Conservation (phyloP, 2,797 vertebrate species). For the Channa striata region DNA sequence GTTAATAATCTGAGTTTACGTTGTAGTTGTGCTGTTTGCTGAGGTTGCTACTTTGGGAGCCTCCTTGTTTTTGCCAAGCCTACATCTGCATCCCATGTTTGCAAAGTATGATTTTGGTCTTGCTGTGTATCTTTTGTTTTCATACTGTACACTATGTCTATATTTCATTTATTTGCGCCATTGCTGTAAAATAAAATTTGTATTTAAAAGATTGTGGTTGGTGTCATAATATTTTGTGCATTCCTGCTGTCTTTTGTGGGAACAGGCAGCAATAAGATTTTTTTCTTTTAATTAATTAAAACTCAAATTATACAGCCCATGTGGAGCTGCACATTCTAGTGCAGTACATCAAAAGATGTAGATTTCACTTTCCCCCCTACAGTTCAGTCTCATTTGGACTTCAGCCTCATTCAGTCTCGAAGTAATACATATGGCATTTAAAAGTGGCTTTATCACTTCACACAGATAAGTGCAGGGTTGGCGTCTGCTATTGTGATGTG, state of each 20-base stretch:
- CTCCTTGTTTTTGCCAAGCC: too few relatives aligned
- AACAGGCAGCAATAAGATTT: neutral
- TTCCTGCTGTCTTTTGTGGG: neutral
- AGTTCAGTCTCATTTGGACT: conserved; percentile 57
- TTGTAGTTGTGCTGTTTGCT: too few relatives aligned
- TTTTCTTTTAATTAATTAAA: neutral
- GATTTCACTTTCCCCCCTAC: neutral
- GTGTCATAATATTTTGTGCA: neutral
- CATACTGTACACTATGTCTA: neutral
- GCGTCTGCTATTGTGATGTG: conserved; percentile 65
- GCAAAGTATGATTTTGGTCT: too few relatives aligned
- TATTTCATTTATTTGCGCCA: neutral
- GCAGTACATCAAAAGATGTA: neutral
- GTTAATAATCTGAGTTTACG: too few relatives aligned
- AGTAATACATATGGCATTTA: conserved; percentile 42
- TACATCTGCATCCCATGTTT: too few relatives aligned
- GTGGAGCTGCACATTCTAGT: neutral
- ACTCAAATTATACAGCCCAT: neutral
- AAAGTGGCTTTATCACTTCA: conserved; percentile 63
- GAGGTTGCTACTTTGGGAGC: too few relatives aligned
- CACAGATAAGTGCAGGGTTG: conserved; percentile 74
- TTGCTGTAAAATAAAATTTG: conserved; percentile 25
- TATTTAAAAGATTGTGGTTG: neutral
- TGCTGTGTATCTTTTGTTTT: neutral
- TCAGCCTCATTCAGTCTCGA: conserved; percentile 54